Evolutionary conservation across 2,888 invertebrate species (phyloP).

Genomic region (Pseudoips prasinana): DNA sequence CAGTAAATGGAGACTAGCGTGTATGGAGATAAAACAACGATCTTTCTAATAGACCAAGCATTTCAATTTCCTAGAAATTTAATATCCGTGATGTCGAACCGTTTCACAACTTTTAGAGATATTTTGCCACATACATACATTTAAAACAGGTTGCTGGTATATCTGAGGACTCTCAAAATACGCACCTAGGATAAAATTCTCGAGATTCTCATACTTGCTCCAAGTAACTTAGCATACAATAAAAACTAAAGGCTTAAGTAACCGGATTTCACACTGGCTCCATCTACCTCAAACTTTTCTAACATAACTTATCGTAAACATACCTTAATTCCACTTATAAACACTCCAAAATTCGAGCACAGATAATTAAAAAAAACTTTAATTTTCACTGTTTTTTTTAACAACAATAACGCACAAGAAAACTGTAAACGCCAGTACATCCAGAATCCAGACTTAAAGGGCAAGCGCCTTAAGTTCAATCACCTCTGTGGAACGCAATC

Average conservation of each 20-base stretch:
- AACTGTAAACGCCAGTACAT: conserved; percentile 22
- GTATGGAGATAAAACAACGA: too few species aligned
- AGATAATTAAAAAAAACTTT: neutral
- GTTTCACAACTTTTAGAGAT: too few species aligned
- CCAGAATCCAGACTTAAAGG: conserved; percentile 48
- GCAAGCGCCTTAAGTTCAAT: conserved; percentile 69
- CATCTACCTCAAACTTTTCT: neutral
- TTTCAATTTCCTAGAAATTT: too few species aligned
- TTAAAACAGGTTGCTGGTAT: too few species aligned
- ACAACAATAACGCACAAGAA: conserved; percentile 20
- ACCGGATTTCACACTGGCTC: neutral
- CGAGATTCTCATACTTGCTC: too few species aligned
- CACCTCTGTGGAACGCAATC: conserved; percentile 46
- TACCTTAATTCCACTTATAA: conserved; percentile 1
- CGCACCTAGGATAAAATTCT: too few species aligned
- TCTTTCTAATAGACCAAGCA: too few species aligned
- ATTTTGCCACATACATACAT: too few species aligned
- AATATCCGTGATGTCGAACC: too few species aligned
- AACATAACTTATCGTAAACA: neutral
- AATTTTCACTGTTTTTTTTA: neutral
- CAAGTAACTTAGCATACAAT: neutral
- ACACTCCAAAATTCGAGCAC: neutral
- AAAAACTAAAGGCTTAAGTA: neutral
- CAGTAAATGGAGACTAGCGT: too few species aligned
- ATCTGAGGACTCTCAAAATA: too few species aligned